Conservation (phyloP, 1,140 invertebrate genomes). For the Atta cephalotes region DNA sequence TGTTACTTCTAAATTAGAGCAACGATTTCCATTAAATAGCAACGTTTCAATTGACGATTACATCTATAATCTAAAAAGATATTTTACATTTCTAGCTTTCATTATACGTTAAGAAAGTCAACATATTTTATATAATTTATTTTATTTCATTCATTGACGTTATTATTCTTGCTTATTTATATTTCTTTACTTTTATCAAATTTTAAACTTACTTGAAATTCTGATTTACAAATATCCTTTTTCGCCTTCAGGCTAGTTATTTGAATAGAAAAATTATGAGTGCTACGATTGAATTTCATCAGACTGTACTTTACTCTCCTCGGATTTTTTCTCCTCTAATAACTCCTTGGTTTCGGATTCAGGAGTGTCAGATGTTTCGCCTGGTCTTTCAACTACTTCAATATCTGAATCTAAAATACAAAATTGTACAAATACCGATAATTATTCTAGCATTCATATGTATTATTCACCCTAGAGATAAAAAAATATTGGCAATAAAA, state of each 20-base stretch:
- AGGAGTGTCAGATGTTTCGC: slow-evolving; percentile 55
- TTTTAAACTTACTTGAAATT: slow-evolving; percentile 41
- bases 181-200: slow-evolving; percentile 21
- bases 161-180: slow-evolving; percentile 73
- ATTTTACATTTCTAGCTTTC: neutral
- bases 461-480: neutral
- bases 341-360: slow-evolving; percentile 61
- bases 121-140: slow-evolving; percentile 13
- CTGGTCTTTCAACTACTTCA: slow-evolving; percentile 80
- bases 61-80: slow-evolving; percentile 17
- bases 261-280: slow-evolving; percentile 20
- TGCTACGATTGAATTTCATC: slow-evolving; percentile 34
- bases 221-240: slow-evolving; percentile 35
- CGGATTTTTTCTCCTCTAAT: slow-evolving; percentile 35
- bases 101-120: slow-evolving; percentile 19
- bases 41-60: slow-evolving; percentile 34
- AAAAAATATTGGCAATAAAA: neutral
- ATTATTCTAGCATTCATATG: slow-evolving; percentile 1
- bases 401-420: slow-evolving; percentile 80
- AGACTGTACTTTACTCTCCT: neutral
- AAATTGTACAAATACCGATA: neutral
- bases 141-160: neutral
- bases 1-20: slow-evolving; percentile 34
- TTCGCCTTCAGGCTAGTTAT: slow-evolving; percentile 2
- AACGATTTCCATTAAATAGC: slow-evolving; percentile 32